Evolutionary conservation across 1,140 invertebrate genomes (phyloP).

Genomic region (Probaryconus sp.): DNA sequence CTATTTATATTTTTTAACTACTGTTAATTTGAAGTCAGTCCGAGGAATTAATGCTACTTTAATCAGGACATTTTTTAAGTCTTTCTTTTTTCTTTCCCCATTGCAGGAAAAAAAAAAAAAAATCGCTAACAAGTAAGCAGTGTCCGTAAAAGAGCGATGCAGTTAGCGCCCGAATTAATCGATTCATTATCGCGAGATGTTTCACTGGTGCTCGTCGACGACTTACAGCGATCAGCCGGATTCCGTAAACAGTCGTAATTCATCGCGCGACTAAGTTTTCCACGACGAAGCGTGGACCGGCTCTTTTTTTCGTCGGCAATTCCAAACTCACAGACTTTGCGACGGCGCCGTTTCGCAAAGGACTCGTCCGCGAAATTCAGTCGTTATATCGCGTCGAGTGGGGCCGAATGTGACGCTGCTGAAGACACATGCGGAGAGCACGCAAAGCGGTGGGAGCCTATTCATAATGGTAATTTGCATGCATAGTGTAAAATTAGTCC

Average conservation of each 20-base stretch:
- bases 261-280: constrained; percentile 4
- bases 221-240: neutral
- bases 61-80: too few relatives aligned
- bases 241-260: constrained; percentile 30
- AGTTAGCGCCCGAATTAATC: constrained; percentile 6
- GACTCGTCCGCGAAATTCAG: neutral
- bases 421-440: constrained; percentile 26
- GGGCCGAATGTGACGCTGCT: constrained; percentile 16
- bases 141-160: constrained; percentile 6
- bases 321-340: neutral
- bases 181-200: constrained; percentile 10
- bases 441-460: constrained; percentile 7
- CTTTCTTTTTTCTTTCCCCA: too few relatives aligned
- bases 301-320: neutral
- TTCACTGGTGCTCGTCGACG: neutral
- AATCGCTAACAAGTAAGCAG: too few relatives aligned
- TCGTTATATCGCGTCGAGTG: neutral
- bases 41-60: neutral
- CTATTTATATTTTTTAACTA: constrained; percentile 10
- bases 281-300: neutral
- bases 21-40: neutral
- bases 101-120: neutral
- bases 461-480: constrained; percentile 45
- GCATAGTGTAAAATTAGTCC: constrained; percentile 1
- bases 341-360: neutral